Evolutionary conservation across 2,113 vertebrate genomes (phyloP).

Genomic region (Brachypteracias leptosomus): DNA sequence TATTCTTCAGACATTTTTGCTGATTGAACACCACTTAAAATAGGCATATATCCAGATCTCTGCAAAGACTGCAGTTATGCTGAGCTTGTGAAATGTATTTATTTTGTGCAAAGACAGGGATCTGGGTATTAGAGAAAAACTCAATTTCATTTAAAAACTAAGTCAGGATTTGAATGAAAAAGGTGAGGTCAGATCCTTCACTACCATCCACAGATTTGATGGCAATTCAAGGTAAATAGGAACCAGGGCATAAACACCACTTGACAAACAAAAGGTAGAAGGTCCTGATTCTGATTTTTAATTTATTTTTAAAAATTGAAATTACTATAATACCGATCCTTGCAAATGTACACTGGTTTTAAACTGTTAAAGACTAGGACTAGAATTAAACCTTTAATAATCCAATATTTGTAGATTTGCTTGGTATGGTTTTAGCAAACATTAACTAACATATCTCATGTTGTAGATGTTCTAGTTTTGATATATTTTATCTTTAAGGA

Average conservation of each 20-base stretch:
- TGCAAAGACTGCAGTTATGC: neutral
- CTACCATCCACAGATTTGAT: neutral
- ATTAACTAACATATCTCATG: neutral
- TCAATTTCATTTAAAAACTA: neutral
- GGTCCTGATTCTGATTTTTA: neutral
- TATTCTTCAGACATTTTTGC: conserved; percentile 11
- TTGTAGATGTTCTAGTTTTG: neutral
- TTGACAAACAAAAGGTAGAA: neutral
- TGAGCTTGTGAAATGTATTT: neutral
- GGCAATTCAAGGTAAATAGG: neutral
- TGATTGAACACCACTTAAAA: neutral
- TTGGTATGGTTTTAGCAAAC: neutral
- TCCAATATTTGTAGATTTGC: neutral
- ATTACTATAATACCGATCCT: neutral
- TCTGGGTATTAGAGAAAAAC: neutral
- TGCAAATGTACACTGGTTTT: neutral
- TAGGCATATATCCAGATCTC: neutral
- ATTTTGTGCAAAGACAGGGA: neutral
- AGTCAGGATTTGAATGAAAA: neutral
- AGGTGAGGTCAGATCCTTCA: neutral
- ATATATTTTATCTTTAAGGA: neutral
- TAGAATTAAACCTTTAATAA: neutral
- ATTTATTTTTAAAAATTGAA: neutral
- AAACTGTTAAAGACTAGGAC: neutral
- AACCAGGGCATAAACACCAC: neutral